Evolutionary conservation across 2,113 vertebrate species (phyloP).

Genomic region (Callaeas wilsoni): DNA sequence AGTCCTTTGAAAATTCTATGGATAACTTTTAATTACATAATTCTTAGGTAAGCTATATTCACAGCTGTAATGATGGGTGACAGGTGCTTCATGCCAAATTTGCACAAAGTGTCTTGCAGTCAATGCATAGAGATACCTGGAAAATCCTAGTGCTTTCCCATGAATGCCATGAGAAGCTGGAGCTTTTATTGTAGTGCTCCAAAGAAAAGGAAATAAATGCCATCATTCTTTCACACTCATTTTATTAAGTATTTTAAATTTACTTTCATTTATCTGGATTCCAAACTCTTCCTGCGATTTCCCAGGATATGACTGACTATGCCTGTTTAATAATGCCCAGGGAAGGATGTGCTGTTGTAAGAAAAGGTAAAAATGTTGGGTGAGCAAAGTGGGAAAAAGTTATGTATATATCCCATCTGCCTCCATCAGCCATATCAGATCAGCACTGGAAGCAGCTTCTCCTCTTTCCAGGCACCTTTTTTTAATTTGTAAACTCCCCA

Average conservation of each 20-base stretch:
- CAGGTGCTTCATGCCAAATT: neutral
- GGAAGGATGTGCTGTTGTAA: neutral
- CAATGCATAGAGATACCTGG: neutral
- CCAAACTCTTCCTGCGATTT: neutral
- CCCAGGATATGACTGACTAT: neutral
- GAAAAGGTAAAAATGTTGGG: neutral
- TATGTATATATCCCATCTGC: neutral
- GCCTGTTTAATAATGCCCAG: neutral
- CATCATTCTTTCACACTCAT: neutral
- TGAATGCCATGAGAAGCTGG: neutral
- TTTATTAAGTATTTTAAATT: neutral
- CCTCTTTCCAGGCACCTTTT: neutral
- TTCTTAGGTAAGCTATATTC: neutral
- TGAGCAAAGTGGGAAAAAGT: neutral
- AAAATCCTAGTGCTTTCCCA: neutral
- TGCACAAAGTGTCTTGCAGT: neutral
- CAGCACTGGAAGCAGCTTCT: neutral
- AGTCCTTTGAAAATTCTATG: neutral
- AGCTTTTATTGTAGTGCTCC: neutral
- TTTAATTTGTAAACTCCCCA: neutral
- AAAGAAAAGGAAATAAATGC: neutral
- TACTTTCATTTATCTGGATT: neutral
- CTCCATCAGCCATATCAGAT: neutral
- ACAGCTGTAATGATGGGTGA: neutral
- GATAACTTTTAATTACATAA: neutral